These are phyloP conservation scores for Diogma glabrata DNA, from an alignment of 2,888 invertebrate genomes.

Conservation along the genomic window DNA sequence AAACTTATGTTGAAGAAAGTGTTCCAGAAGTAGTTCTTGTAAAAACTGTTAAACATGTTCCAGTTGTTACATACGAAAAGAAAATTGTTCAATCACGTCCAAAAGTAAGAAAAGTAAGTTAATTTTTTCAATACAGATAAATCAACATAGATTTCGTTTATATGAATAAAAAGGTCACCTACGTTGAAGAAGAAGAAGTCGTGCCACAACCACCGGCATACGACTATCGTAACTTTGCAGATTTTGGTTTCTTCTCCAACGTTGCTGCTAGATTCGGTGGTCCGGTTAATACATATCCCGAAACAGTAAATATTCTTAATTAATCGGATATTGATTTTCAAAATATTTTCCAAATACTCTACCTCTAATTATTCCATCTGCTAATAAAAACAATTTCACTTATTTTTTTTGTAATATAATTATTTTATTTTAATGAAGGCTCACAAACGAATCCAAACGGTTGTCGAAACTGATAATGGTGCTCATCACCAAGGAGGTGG, in stretches of 20 bases:
- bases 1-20: no score
- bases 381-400: no score
- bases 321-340: background rate
- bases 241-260: conserved; percentile 16
- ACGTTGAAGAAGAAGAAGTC: background rate
- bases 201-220: conserved; percentile 6
- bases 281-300: conserved; percentile 16
- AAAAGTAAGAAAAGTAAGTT: conserved; percentile 8
- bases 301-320: conserved; percentile 9
- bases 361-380: no score
- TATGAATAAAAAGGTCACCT: background rate
- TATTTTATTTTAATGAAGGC: background rate
- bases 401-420: no score
- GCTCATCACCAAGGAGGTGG: no score
- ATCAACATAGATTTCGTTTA: background rate
- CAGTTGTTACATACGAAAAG: background rate
- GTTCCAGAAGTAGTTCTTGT: background rate
- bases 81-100: background rate
- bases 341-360: no score
- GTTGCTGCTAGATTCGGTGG: conserved; percentile 12
- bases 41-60: background rate
- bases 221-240: conserved; percentile 16
- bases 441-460: no score
- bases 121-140: background rate
- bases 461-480: no score